Evolutionary conservation across 2,113 vertebrate genomes (phyloP).

Genomic region (Bungarus multicinctus): DNA sequence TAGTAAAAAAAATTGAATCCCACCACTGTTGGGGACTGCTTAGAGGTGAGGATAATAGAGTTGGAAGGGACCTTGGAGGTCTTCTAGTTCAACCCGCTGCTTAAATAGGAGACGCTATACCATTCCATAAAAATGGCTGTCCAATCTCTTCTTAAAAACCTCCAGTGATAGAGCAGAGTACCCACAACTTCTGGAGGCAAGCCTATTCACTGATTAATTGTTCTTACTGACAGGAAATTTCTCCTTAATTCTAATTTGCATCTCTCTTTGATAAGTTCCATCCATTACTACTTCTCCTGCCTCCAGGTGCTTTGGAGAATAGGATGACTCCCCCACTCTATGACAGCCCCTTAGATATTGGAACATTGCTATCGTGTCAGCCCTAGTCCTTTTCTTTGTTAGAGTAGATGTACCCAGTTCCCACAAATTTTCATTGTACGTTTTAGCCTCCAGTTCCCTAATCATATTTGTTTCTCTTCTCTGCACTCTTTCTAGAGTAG

Average conservation of each 20-base stretch:
- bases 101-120: background rate
- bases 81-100: background rate
- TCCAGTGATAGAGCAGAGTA: too few species aligned
- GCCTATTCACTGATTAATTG: background rate
- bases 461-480: background rate
- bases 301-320: background rate
- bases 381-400: background rate
- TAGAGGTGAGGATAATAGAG: background rate
- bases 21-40: background rate
- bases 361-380: background rate
- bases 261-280: background rate
- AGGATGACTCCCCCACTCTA: background rate
- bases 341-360: background rate
- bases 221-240: background rate
- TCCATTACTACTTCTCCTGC: background rate
- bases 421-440: background rate
- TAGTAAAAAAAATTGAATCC: too few species aligned
- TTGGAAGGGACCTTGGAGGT: background rate
- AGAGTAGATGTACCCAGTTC: background rate
- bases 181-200: too few species aligned
- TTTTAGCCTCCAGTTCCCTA: background rate
- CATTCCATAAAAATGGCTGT: background rate
- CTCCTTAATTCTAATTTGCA: background rate
- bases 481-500: background rate
- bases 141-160: background rate